Percentiles rank a stretch among this genome's conserved stretches.
Conservation (phyloP, 2,888 invertebrate genomes). For the Pyrrhia umbra region DNA sequence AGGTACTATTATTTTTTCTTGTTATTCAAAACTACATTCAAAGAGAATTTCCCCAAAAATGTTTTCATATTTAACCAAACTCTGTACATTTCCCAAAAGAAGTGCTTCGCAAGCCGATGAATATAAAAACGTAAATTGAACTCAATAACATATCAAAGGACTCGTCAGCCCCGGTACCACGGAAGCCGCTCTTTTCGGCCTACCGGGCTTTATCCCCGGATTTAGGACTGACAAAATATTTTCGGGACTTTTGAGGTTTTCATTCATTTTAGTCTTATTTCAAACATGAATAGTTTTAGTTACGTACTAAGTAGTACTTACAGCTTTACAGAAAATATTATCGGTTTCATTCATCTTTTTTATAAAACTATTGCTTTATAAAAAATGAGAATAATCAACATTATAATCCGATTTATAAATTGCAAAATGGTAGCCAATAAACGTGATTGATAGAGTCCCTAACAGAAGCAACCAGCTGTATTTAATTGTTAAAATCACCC, state of each 20-base stretch:
- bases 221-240: conserved; percentile 71
- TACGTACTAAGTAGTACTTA: conserved; percentile 17
- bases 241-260: conserved; percentile 61
- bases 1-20: background rate
- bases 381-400: conserved; percentile 6
- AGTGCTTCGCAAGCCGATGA: conserved; percentile 62
- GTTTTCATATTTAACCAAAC: conserved; percentile 38
- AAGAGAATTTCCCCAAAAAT: conserved; percentile 34
- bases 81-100: conserved; percentile 47
- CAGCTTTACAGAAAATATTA: background rate
- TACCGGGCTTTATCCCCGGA: conserved; percentile 76
- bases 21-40: conserved; percentile 22
- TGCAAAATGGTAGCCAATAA: conserved; percentile 26
- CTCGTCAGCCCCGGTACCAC: conserved; percentile 70
- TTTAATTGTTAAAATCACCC: conserved; percentile 43
- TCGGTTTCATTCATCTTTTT: background rate
- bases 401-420: conserved; percentile 8
- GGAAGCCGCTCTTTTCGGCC: conserved; percentile 71
- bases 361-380: background rate
- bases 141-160: conserved; percentile 84
- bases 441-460: conserved; percentile 38
- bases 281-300: conserved; percentile 30
- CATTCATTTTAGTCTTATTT: conserved; percentile 45
- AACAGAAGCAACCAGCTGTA: conserved; percentile 49
- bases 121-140: conserved; percentile 82